Evolutionary conservation across 1,140 invertebrate species (phyloP).

Genomic region (Polypedilum pembai): DNA sequence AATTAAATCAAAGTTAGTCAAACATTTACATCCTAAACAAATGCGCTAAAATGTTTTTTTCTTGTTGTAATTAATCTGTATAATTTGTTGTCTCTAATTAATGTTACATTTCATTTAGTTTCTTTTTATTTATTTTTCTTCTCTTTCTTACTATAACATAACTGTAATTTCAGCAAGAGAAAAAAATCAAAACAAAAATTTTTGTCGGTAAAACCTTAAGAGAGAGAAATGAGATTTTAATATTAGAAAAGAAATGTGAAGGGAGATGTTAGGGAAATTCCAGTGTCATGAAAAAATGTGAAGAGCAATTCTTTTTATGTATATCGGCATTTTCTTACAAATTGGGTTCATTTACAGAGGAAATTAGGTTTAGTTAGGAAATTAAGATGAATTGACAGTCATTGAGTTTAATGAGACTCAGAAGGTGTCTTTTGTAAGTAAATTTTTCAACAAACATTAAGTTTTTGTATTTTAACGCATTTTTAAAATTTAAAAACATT

Average conservation of each 20-base stretch:
- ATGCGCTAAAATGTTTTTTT: too few species aligned
- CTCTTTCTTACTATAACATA: neutral
- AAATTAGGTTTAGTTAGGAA: too few species aligned
- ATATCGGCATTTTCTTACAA: conserved; percentile 5
- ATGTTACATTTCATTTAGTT: conserved; percentile 3
- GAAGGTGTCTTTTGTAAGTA: too few species aligned
- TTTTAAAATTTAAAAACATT: neutral
- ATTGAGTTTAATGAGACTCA: too few species aligned
- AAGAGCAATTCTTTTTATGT: neutral
- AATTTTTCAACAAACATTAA: neutral
- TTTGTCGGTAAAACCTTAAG: neutral
- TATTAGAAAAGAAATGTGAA: neutral
- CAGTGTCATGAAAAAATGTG: neutral
- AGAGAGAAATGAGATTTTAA: neutral
- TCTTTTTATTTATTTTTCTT: neutral
- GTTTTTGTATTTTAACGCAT: neutral
- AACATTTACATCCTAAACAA: too few species aligned
- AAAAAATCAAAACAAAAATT: neutral
- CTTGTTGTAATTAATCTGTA: conserved; percentile 19
- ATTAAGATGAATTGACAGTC: too few species aligned
- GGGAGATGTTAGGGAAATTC: neutral
- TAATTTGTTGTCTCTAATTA: conserved; percentile 25
- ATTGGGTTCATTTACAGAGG: neutral
- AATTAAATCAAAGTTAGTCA: too few species aligned
- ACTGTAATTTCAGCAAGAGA: neutral